Evolutionary conservation across 2,888 invertebrate genomes (phyloP), one percentile per base, ranked within the genome.

Genomic region (Timema podura): DNA sequence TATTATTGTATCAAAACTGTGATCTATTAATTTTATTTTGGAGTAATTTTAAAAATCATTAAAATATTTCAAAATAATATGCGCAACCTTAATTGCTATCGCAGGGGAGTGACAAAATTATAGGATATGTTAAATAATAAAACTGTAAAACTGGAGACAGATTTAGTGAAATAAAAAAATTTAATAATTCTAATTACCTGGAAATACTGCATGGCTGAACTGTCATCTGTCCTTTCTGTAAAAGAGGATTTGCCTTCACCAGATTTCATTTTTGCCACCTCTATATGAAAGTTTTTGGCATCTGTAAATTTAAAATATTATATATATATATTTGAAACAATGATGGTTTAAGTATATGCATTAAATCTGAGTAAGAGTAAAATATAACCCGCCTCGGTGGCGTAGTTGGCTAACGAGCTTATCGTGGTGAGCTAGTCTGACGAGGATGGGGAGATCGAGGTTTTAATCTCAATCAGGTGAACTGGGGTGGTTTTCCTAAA

Each of bases 171-270:
- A 51, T 51, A 51, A 51, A 51, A 51, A 51, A 1, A 13, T 2
- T 51, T 51, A 51, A 46, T 57, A 59, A n/a, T 64, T 8, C 5
- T 48, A 45, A 15, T 71, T 75, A 85, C 85, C 82, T 87, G 97
- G 81, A 98, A 98, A 86, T 99, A 99, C 83, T 99, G 98, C 83
- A 93, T 92, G 74, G 98, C 98, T 69, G 98, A 98, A 5, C 97
- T 95, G 81, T 98, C 96, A 81, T 99, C 98, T 45, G 98, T 99
- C 79, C 98, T 88, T 77, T 96, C 93, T 69, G 95, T 92, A 82
- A 98, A 98, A 75, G 94, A 93, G 0, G 97, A 98, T 2, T 85
- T 79, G 67, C 88, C 88, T 78, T 88, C 87, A 65, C 90, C 91
- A 76, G 87, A 88, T 80, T 89, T 91, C 69, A 90, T 86, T 80